Conservation (phyloP, 2,113 vertebrate species). For the Heloderma charlesbogerti region DNA sequence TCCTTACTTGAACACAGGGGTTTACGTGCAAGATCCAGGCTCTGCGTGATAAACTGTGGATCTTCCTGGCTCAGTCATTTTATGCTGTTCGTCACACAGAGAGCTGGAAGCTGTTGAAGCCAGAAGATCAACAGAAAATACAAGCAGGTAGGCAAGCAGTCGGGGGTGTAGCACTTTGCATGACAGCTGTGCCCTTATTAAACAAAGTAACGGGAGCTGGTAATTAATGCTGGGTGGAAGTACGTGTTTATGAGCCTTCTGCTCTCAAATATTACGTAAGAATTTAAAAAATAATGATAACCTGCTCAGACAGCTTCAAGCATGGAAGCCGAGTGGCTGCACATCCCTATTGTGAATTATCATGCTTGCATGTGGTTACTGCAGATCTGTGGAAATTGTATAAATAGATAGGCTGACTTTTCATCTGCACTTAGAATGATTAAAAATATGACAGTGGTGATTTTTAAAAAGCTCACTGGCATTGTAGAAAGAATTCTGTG, state of each 20-base stretch:
- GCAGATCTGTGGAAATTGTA: background rate
- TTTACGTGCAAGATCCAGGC: constrained; percentile 87
- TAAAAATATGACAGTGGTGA: constrained; percentile 53
- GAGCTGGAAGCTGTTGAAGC: constrained; percentile 89
- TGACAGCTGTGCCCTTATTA: constrained; percentile 53
- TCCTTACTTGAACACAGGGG: constrained; percentile 90
- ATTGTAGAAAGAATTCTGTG: constrained; percentile 47
- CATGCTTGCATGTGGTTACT: constrained; percentile 33
- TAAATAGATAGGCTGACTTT: constrained; percentile 32
- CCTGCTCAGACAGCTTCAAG: constrained; percentile 43
- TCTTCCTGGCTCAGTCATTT: constrained; percentile 95
- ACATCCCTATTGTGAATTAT: constrained; percentile 47
- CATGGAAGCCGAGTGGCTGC: constrained; percentile 25
- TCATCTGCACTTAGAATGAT: constrained; percentile 63
- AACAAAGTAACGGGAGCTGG: constrained; percentile 32
- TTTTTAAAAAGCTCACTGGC: constrained; percentile 56
- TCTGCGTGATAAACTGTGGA: constrained; percentile 90
- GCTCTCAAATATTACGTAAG: constrained; percentile 44
- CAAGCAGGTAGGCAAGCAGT: constrained; percentile 86
- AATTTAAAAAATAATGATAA: constrained; percentile 44
- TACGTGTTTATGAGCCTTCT: constrained; percentile 48
- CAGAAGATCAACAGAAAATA: constrained; percentile 87
- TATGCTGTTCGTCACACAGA: constrained; percentile 94
- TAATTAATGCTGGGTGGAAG: constrained; percentile 47
- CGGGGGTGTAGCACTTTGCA: constrained; percentile 29